phyloP scores from a whole-genome alignment of 2,797 vertebrate genomes.

The Anabas testudineus region DNA sequence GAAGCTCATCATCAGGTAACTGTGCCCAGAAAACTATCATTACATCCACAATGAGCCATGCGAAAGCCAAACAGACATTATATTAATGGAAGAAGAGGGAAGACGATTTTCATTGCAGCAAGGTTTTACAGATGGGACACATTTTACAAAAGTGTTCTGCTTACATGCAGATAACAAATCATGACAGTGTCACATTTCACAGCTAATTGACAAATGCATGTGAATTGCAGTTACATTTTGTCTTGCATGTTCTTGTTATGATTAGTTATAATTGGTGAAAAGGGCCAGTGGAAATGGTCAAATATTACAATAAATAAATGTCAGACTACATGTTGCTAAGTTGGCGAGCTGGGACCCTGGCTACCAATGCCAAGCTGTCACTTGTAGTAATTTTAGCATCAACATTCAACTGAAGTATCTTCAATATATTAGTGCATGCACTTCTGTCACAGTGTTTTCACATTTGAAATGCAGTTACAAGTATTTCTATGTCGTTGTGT shows the following conservation, averaged over 20 bases:
- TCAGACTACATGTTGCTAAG: not conserved
- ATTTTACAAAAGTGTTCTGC: not conserved
- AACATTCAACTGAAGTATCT: not conserved
- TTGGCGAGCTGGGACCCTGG: not conserved
- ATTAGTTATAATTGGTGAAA: not conserved
- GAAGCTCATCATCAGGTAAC: constrained; percentile 17
- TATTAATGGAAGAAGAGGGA: constrained; percentile 6
- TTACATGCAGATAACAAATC: not conserved
- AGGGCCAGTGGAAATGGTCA: not conserved
- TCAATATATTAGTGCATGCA: not conserved
- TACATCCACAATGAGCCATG: constrained; percentile 43
- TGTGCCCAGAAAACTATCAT: constrained; percentile 29
- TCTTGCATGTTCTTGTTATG: no score
- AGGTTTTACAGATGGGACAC: not conserved
- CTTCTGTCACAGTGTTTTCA: not conserved
- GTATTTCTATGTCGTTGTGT: constrained; percentile 37
- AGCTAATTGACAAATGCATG: constrained; percentile 6
- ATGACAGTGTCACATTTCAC: not conserved
- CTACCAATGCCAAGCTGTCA: not conserved
- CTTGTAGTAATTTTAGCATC: not conserved
- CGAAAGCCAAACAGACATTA: constrained; percentile 23
- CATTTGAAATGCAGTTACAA: not conserved
- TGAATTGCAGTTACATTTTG: no score
- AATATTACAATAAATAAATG: not conserved
- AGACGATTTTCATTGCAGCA: not conserved